phyloP scores from a whole-genome alignment of 2,888 invertebrate species.

The Phrixothrix hirtus region DNA sequence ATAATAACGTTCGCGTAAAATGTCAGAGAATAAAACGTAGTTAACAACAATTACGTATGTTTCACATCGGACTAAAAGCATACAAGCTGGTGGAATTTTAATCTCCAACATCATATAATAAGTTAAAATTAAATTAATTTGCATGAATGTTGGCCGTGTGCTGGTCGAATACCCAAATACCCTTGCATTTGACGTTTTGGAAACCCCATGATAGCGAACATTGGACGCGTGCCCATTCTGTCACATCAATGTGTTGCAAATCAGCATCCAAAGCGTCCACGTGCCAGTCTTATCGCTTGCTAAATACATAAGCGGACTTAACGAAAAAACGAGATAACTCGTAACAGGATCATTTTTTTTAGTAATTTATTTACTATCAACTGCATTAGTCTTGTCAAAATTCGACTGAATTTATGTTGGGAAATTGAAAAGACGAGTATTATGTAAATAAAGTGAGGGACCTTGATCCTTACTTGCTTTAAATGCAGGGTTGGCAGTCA shows the following conservation, averaged over 20 bases:
- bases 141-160: constrained; percentile 11
- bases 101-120: constrained; percentile 19
- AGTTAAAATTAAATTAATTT: constrained; percentile 25
- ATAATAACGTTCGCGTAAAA: constrained; percentile 9
- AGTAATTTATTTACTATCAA: constrained; percentile 14
- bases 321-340: neutral
- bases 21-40: constrained; percentile 11
- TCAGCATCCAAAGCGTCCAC: constrained; percentile 44
- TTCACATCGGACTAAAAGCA: neutral
- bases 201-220: constrained; percentile 35
- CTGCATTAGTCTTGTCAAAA: constrained; percentile 14
- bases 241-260: constrained; percentile 49
- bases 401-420: constrained; percentile 3
- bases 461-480: constrained; percentile 12
- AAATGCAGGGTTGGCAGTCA: constrained; percentile 8
- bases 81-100: constrained; percentile 11
- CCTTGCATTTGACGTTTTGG: constrained; percentile 27
- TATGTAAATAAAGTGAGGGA: constrained; percentile 18
- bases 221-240: constrained; percentile 46
- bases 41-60: constrained; percentile 9
- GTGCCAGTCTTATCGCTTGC: constrained; percentile 35
- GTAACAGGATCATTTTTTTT: neutral
- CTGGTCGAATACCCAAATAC: constrained; percentile 18
- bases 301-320: neutral
- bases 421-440: constrained; percentile 21